Percentiles rank a stretch among this genome's conserved stretches.
Conservation (phyloP, 2,888 invertebrate genomes). For the Hypomecis atomaria region DNA sequence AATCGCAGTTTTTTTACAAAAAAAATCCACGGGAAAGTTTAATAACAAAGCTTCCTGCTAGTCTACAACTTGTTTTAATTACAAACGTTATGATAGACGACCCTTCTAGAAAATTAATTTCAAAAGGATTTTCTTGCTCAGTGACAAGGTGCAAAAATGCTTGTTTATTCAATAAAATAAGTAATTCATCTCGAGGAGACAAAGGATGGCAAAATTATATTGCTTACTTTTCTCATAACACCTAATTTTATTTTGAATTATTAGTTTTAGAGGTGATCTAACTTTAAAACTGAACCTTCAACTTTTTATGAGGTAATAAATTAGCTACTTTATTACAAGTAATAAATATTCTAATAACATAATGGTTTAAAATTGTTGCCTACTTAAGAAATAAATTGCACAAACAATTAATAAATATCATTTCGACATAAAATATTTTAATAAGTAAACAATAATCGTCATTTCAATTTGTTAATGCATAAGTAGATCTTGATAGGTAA, state of each 20-base stretch:
- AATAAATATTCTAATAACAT: background rate
- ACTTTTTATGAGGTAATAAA: slow-evolving; percentile 9
- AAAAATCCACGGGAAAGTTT: no score
- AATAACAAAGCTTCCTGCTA: background rate
- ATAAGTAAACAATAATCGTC: background rate
- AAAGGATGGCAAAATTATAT: background rate
- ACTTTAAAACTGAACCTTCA: background rate
- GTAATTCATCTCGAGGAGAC: background rate
- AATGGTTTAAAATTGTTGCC: background rate
- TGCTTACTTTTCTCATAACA: background rate
- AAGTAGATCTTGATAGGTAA: no score
- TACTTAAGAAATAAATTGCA: slow-evolving; percentile 5
- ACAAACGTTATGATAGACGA: background rate
- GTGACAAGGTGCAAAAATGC: background rate
- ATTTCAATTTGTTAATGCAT: no score
- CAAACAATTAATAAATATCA: background rate
- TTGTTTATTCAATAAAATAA: slow-evolving; percentile 6
- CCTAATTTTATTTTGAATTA: slow-evolving; percentile 5
- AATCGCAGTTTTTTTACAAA: no score
- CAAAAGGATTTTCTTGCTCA: background rate
- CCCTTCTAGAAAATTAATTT: background rate
- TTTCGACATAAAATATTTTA: background rate
- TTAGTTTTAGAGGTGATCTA: background rate
- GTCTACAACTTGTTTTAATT: background rate
- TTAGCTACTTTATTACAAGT: background rate